Evolutionary conservation across 1,140 invertebrate genomes (phyloP), one percentile per base, ranked within the genome.

Genomic region (Plectus sambesii): DNA sequence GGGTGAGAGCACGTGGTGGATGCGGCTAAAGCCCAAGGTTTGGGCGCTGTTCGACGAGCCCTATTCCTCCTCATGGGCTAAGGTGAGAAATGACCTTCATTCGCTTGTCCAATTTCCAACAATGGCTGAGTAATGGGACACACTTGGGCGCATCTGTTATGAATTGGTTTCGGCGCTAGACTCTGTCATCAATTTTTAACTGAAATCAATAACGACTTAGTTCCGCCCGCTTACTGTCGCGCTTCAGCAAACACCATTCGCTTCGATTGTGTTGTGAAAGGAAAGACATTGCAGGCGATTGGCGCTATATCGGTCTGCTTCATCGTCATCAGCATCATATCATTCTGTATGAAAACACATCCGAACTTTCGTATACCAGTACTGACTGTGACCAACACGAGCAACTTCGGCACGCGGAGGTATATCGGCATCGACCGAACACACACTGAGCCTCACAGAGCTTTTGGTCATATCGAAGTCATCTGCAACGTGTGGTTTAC

Each of bases 401-500:
- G 22, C n/a, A 45, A 8, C 25, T 47, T 47, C 20, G 42, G 27
- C 3, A 37, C 22, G 24, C 27, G n/a, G 9, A n/a, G 27, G 17
- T 8, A 33, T 20, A 81, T 88, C 56, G 78, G 76, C 45, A 70
- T 92, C 53, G 85, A 92, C 71, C 93, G 93, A 75, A 80, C 80
- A 8, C 30, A 84, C 66, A 96, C 90, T 20, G 92, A 94, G 72
- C 88, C 90, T 37, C 90, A 88, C 68, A 78, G 80, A 35, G 83
- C 83, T 24, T 93, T 90, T 81, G 92, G 92, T 80, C 87, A 88
- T 67, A 81, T 93, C 47, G 88, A 94, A 66, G 80, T 87, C 53
- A 78, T 87, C 2, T 94, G 89, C 73, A 93, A 94, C 67, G 82
- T 85, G n/a, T 96, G 88, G 87, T 93, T 94, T 73, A 89, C 87